A percentile compares a stretch with the other conserved stretches of the same genome.
Conservation (phyloP, 1,140 invertebrate genomes). For the Helicoverpa armigera region DNA sequence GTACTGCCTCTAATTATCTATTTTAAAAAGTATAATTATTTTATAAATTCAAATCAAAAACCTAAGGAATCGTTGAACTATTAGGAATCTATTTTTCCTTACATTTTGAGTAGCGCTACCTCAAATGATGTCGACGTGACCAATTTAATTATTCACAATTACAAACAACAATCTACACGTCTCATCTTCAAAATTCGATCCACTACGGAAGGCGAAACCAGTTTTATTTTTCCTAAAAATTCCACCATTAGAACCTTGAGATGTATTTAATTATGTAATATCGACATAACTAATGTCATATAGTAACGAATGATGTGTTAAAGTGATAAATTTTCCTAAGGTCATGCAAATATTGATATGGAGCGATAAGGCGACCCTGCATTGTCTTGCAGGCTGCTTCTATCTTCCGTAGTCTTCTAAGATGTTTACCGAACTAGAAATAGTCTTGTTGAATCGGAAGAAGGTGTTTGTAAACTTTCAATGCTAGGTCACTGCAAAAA, state of each 20-base stretch:
- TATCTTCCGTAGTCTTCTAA: conserved; percentile 33
- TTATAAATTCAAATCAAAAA: too few species aligned
- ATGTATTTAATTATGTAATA: conserved; percentile 30
- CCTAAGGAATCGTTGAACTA: too few species aligned
- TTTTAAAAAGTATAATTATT: too few species aligned
- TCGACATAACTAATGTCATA: conserved; percentile 36
- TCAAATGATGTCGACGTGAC: background rate
- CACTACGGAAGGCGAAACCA: conserved; percentile 21
- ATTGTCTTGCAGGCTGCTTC: conserved; percentile 59
- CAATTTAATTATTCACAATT: conserved; percentile 6
- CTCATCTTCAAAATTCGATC: background rate
- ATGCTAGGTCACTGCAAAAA: background rate
- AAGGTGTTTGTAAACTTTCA: background rate
- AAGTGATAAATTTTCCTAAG: conserved; percentile 72
- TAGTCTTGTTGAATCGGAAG: conserved; percentile 1
- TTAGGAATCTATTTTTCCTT: too few species aligned
- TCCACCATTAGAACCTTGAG: conserved; percentile 40
- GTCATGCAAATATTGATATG: conserved; percentile 73
- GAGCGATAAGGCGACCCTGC: conserved; percentile 71
- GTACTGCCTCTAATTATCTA: too few species aligned
- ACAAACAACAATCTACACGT: background rate
- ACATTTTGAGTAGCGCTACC: too few species aligned
- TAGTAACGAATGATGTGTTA: conserved; percentile 47
- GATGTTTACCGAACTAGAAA: conserved; percentile 7
- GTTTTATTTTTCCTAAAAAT: conserved; percentile 37